Evolutionary conservation across 2,797 vertebrate species (phyloP), one percentile per base, ranked within the genome.

Genomic region (Hafferia zeledoni): DNA sequence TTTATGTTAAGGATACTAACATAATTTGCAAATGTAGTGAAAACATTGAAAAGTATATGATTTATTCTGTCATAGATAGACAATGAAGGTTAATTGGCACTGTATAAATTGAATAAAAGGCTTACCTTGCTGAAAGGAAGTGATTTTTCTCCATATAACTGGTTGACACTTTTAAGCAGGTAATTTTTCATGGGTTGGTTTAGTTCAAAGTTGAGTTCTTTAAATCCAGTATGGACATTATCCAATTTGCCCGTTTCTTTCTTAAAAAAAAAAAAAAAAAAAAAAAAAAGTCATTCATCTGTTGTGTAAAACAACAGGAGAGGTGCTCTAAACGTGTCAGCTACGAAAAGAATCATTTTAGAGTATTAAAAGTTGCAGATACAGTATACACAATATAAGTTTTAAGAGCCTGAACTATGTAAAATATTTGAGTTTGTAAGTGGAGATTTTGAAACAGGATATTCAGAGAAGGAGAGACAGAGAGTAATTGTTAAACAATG

Each of bases 61-160:
- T 6, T 78, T 69, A 16, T 71, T 39, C 85, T 87, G 30, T 39
- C 55, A 25, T 33, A 46, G 35, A 27, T 27, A 53, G 14, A 77
- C 57, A 15, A 41, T 65, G 53, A 83, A 80, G 3, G 6, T 50
- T 67, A 79, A 81, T 24, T 52, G 25, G 19, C 13, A 56, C 7
- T 50, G 2, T 3, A 49, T 52, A 65, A 76, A 35, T 10, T 44
- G 37, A 47, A 70, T 57, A 69, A 46, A 71, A 64, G 25, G 33
- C 50, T 65, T 52, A 96, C 98, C 88, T 97, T 96, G 64, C 65
- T 97, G 87, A 98, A 98, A 88, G 83, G 83, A 3, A 76, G 52
- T 7, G 96, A 95, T 96, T 97, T 97, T 88, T 98, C 98, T 83
- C 97, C 97, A 24, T 98, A 98, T 71, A 98, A 83, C 47, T 97